Conservation (phyloP, 2,888 invertebrate genomes). For the Nemoura dubitans region DNA sequence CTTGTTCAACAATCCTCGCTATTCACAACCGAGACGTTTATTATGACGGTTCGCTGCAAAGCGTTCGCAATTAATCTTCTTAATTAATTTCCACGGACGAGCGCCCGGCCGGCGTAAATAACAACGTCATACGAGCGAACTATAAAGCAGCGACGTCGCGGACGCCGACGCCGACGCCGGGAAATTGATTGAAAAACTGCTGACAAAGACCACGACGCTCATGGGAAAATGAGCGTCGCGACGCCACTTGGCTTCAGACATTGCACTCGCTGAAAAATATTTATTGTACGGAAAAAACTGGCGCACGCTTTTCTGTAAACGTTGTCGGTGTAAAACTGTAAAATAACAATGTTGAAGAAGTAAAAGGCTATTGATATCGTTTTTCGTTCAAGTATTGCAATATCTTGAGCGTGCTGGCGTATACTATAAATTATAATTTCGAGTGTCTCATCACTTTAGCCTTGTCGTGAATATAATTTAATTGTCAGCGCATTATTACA, state of each 20-base stretch:
- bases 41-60: slow-evolving; percentile 44
- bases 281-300: background rate
- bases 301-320: background rate
- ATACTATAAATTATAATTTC: too few relatives aligned
- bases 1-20: background rate
- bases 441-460: background rate
- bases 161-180: slow-evolving; percentile 30
- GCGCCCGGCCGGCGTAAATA: slow-evolving; percentile 41
- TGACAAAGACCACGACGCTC: slow-evolving; percentile 26
- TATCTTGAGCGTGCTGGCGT: too few relatives aligned
- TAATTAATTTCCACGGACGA: slow-evolving; percentile 46
- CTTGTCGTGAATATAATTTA: too few relatives aligned
- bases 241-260: slow-evolving; percentile 2
- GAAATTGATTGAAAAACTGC: slow-evolving; percentile 48
- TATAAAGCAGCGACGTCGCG: background rate
- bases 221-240: background rate
- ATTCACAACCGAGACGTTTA: slow-evolving; percentile 42
- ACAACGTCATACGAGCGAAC: slow-evolving; percentile 37
- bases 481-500: too few relatives aligned
- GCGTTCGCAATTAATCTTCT: slow-evolving; percentile 46
- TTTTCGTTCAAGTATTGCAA: too few relatives aligned
- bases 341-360: background rate
- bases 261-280: background rate
- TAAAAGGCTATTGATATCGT: too few relatives aligned
- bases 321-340: too few relatives aligned